phyloP scores from a whole-genome alignment of 2,113 vertebrate species.

The Stomatorhinus ivindoensis region DNA sequence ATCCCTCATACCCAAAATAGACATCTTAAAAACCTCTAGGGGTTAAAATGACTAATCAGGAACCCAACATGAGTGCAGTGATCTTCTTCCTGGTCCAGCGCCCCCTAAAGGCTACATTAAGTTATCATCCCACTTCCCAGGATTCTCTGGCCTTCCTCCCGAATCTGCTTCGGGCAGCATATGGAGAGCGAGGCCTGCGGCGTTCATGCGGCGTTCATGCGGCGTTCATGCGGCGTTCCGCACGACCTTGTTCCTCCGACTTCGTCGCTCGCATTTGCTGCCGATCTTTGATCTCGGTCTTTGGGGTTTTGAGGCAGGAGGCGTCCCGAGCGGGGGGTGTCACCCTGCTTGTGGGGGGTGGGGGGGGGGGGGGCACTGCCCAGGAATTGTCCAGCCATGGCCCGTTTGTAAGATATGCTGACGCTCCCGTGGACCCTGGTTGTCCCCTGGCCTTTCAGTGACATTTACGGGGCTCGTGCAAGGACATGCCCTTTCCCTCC shows the following conservation, averaged over 20 bases:
- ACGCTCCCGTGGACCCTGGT: slow-evolving; percentile 49
- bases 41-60: background rate
- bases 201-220: too few species aligned
- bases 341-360: background rate
- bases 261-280: too few species aligned
- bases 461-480: slow-evolving; percentile 74
- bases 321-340: slow-evolving; percentile 17
- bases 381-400: slow-evolving; percentile 15
- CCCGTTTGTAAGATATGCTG: slow-evolving; percentile 45
- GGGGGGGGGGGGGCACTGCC: slow-evolving; percentile 3
- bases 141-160: background rate
- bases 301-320: slow-evolving; percentile 8
- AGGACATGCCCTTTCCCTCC: slow-evolving; percentile 78
- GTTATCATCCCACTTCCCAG: background rate
- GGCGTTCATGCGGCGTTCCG: too few species aligned
- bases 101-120: background rate
- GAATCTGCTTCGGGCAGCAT: background rate
- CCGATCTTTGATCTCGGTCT: slow-evolving; percentile 1
- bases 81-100: background rate
- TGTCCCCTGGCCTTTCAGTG: slow-evolving; percentile 67
- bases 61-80: background rate
- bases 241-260: background rate
- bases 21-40: background rate
- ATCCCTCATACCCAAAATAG: background rate
- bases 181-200: background rate